Evolutionary conservation across 2,888 invertebrate genomes (phyloP).

Genomic region (Metalampra italica): DNA sequence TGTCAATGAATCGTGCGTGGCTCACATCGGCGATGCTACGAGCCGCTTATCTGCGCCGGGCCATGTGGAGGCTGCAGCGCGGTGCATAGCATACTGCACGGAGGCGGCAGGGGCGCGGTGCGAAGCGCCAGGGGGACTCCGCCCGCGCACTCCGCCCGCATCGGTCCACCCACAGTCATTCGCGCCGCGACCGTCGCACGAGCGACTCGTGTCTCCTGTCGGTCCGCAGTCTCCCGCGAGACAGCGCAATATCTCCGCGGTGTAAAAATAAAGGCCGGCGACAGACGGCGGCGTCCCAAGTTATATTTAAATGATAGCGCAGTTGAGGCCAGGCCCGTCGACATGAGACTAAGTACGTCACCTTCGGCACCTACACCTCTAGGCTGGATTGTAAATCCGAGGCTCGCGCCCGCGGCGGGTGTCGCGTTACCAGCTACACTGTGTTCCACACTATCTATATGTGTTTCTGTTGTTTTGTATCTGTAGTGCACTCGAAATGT

Average conservation of each 20-base stretch:
- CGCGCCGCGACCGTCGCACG: constrained; percentile 50
- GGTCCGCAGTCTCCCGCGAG: constrained; percentile 42
- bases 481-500: not conserved
- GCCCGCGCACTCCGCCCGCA: constrained; percentile 40
- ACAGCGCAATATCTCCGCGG: constrained; percentile 44
- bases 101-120: constrained; percentile 22
- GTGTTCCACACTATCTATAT: constrained; percentile 19
- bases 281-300: constrained; percentile 68
- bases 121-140: constrained; percentile 29
- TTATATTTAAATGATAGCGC: constrained; percentile 77
- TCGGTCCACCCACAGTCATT: constrained; percentile 42
- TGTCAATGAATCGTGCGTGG: constrained; percentile 63
- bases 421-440: constrained; percentile 24
- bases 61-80: constrained; percentile 65
- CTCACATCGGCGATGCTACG: constrained; percentile 20
- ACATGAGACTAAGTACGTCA: constrained; percentile 73
- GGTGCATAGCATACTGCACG: constrained; percentile 54
- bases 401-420: constrained; percentile 31
- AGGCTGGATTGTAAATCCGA: constrained; percentile 45
- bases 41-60: constrained; percentile 31
- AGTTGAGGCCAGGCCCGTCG: constrained; percentile 54
- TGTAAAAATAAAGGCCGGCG: constrained; percentile 75
- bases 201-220: constrained; percentile 31
- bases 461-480: constrained; percentile 12
- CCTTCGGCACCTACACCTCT: constrained; percentile 40